Percentiles rank a stretch among this genome's conserved stretches.
These are phyloP conservation scores for Philonicus albiceps DNA, from an alignment of 2,888 invertebrate species.

Conservation along the genomic window DNA sequence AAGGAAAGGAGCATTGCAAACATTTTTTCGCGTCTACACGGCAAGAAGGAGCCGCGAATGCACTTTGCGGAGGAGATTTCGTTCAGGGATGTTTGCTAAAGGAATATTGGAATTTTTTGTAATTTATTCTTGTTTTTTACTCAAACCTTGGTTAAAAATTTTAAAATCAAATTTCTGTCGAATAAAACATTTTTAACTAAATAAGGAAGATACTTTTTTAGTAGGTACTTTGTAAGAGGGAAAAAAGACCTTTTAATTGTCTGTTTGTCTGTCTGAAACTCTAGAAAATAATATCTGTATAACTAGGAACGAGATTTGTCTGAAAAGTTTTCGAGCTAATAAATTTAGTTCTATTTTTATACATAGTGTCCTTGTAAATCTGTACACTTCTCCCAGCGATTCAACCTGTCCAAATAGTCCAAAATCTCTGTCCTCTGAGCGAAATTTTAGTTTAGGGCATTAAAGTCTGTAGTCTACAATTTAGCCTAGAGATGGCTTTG, in stretches of 20 bases:
- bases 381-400: no score
- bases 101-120: neutral
- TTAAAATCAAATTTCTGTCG: neutral
- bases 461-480: no score
- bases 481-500: no score
- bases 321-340: no score
- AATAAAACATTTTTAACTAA: neutral
- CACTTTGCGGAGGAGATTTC: neutral
- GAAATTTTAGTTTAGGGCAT: no score
- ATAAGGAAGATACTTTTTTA: neutral
- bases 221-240: no score
- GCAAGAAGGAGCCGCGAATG: neutral
- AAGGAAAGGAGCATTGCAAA: neutral
- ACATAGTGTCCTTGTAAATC: no score
- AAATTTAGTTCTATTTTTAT: no score
- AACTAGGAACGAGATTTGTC: no score
- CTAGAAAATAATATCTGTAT: no score
- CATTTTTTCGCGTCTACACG: neutral
- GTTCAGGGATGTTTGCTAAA: neutral
- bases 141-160: neutral
- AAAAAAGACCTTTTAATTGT: neutral
- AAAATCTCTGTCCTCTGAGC: no score
- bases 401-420: no score
- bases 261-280: neutral
- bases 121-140: neutral